Evolutionary conservation across 2,113 vertebrate species (phyloP), one percentile per base, ranked within the genome.

Genomic region (Halcyon senegalensis): DNA sequence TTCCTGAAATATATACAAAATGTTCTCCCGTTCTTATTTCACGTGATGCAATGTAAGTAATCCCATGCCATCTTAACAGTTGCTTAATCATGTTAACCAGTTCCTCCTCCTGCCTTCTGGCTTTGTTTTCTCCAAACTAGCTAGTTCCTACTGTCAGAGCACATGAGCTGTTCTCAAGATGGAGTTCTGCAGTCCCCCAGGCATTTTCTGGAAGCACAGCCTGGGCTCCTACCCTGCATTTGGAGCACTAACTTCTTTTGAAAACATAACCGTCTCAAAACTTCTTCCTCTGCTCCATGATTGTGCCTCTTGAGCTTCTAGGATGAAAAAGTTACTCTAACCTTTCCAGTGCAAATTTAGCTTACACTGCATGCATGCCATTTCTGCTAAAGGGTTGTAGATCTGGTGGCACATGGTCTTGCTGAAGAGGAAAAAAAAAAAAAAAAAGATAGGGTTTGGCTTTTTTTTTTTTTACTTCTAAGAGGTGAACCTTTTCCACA

Each of bases 41-140:
- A 16, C 33, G 48, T 91, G 93, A 96, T 89, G 93, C 74, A 95
- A 92, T 10, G 78, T 48, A 75, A 95, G 35, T 37, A 92, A 94
- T 75, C 84, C 73, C 18, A 3, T 68, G 39, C 73, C 93, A 81
- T 94, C 46, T n/a, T 67, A 75, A 78, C 64, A 81, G 79, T 78
- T 96, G 87, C 95, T 94, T 68, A 94, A 96, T 84, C 73, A n/a
- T 33, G 24, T 67, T 92, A 94, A 96, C 68, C 63, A 94, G 75
- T 74, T 85, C 90, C 51, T 89, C 39, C 43, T 94, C 60, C 83
- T 67, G 60, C 73, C 53, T 87, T 74, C 76, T 86, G 68, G n/a
- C 21, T 90, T 43, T 63, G 13, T 27, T 39, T 37, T 16, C 9
- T 64, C 48, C 3, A 51, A 91, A 39, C 19, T 16, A 56, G 41